These are phyloP conservation scores for Hirtodrosophila histrioides DNA, from an alignment of 2,888 invertebrate species.

Conservation along the genomic window DNA sequence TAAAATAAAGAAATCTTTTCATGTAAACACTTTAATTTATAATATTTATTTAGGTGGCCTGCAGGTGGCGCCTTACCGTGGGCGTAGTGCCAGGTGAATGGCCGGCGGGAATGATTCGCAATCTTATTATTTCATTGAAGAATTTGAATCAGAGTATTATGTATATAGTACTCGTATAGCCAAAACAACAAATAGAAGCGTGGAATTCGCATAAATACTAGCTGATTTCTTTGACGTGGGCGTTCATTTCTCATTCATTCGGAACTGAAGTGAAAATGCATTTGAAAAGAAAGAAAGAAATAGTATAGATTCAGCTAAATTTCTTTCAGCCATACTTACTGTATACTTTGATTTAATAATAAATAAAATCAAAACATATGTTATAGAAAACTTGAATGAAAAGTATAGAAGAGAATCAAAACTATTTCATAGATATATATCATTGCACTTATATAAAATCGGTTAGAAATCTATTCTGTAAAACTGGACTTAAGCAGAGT, in stretches of 20 bases:
- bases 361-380: too few species aligned
- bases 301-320: too few species aligned
- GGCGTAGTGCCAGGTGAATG: conserved; percentile 40
- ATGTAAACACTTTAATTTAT: too few species aligned
- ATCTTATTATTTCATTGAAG: conserved; percentile 44
- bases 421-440: too few species aligned
- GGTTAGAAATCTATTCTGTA: too few species aligned
- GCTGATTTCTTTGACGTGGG: conserved; percentile 24
- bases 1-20: too few species aligned
- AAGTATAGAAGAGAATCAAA: too few species aligned
- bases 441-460: too few species aligned
- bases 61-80: conserved; percentile 43
- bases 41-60: conserved; percentile 11
- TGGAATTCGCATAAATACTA: conserved; percentile 35
- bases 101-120: conserved; percentile 22
- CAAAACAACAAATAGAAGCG: conserved; percentile 14
- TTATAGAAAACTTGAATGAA: too few species aligned
- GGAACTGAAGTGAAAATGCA: conserved; percentile 29
- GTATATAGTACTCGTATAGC: conserved; percentile 4
- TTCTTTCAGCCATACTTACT: too few species aligned
- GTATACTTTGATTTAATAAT: too few species aligned
- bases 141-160: conserved; percentile 23
- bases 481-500: too few species aligned
- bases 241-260: conserved; percentile 33
- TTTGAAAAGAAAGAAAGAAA: neutral